Percentiles rank a stretch among this genome's conserved stretches.
Conservation (phyloP, 2,797 vertebrate species). For the Moxostoma hubbsi region DNA sequence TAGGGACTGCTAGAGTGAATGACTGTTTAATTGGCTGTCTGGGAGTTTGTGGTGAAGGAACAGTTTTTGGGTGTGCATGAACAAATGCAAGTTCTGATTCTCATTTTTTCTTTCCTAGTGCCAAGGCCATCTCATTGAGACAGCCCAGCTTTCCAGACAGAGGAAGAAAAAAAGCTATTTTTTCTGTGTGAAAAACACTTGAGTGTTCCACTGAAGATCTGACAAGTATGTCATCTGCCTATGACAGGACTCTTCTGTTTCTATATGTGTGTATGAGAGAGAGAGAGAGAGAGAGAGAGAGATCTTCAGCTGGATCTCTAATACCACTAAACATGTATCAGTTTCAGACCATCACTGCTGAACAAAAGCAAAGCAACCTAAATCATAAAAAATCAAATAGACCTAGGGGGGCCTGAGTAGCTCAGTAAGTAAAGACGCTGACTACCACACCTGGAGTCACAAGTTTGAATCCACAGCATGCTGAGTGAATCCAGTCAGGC, state of each 20-base stretch:
- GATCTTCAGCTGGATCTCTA: too few species aligned
- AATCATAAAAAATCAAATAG: too few species aligned
- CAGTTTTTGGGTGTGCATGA: background rate
- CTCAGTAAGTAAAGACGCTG: too few species aligned
- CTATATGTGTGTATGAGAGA: background rate
- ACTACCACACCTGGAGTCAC: too few species aligned
- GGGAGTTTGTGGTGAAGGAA: slow-evolving; percentile 2
- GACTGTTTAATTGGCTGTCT: background rate
- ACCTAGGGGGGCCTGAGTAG: too few species aligned
- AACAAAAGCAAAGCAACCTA: too few species aligned
- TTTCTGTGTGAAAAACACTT: background rate
- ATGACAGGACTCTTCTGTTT: slow-evolving; percentile 43
- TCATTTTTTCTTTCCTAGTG: background rate
- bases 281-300: background rate
- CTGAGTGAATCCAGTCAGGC: too few species aligned
- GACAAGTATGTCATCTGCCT: slow-evolving; percentile 53
- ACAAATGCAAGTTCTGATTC: background rate
- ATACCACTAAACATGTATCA: too few species aligned
- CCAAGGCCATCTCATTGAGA: slow-evolving; percentile 24
- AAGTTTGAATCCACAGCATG: too few species aligned
- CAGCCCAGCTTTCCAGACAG: background rate
- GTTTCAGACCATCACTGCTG: too few species aligned
- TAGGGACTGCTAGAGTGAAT: background rate
- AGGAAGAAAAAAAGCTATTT: slow-evolving; percentile 17
- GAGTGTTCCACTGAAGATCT: slow-evolving; percentile 38